phyloP scores from a whole-genome alignment of 2,113 vertebrate species.

The Puntigrus tetrazona region DNA sequence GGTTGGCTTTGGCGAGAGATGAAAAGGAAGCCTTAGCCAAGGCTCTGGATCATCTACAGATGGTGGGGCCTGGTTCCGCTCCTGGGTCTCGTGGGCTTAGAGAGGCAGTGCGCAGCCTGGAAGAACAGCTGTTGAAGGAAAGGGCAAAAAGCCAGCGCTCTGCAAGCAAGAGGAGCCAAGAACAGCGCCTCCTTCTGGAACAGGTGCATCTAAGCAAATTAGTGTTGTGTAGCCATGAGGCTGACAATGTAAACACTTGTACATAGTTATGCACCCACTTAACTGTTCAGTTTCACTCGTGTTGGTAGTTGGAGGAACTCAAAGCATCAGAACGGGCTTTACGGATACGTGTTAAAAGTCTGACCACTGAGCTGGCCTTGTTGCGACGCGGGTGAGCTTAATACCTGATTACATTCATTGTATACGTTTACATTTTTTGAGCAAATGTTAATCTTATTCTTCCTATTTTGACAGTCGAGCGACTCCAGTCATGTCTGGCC shows the following conservation, averaged over 20 bases:
- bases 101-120: slow-evolving; percentile 75
- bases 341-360: slow-evolving; percentile 80
- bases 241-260: neutral
- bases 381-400: slow-evolving; percentile 81
- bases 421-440: neutral
- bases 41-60: slow-evolving; percentile 73
- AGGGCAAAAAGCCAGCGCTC: slow-evolving; percentile 76
- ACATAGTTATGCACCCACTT: neutral
- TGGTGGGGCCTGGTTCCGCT: slow-evolving; percentile 48
- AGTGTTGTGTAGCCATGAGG: neutral
- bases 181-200: slow-evolving; percentile 78
- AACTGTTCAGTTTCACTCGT: neutral
- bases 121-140: slow-evolving; percentile 85
- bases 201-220: slow-evolving; percentile 73
- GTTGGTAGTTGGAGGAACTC: slow-evolving; percentile 81
- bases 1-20: slow-evolving; percentile 75
- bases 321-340: slow-evolving; percentile 81
- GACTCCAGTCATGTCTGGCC: slow-evolving; percentile 64
- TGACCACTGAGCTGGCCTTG: slow-evolving; percentile 80
- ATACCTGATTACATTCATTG: slow-evolving; percentile 48
- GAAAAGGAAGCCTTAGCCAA: slow-evolving; percentile 80
- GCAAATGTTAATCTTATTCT: neutral
- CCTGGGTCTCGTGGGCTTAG: slow-evolving; percentile 73
- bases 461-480: slow-evolving; percentile 64
- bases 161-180: slow-evolving; percentile 75